phyloP scores from a whole-genome alignment of 2,888 invertebrate species.

The Torymus tubicola region DNA sequence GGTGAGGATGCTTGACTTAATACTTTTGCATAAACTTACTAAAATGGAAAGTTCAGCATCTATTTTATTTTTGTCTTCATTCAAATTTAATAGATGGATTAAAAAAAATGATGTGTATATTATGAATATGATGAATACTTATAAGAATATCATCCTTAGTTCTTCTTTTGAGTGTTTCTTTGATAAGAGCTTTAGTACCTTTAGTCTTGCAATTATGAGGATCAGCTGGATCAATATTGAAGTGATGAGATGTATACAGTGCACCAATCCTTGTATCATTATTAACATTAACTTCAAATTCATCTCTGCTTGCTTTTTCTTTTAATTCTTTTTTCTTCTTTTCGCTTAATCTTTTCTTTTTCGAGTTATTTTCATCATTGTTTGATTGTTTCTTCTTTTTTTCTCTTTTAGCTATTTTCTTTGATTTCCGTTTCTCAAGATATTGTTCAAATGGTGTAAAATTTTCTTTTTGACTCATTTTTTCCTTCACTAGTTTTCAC shows the following conservation, averaged over 20 bases:
- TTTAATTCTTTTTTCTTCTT: slow-evolving; percentile 76
- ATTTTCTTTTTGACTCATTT: slow-evolving; percentile 77
- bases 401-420: slow-evolving; percentile 83
- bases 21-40: slow-evolving; percentile 78
- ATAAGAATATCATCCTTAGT: slow-evolving; percentile 34
- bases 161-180: slow-evolving; percentile 89
- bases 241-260: slow-evolving; percentile 90
- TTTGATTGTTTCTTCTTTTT: slow-evolving; percentile 71
- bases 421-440: slow-evolving; percentile 89
- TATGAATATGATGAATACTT: slow-evolving; percentile 38
- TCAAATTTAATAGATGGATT: not conserved
- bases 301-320: slow-evolving; percentile 78
- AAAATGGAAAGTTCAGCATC: slow-evolving; percentile 84
- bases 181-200: slow-evolving; percentile 88
- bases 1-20: slow-evolving; percentile 72
- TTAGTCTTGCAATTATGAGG: slow-evolving; percentile 93
- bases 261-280: slow-evolving; percentile 91
- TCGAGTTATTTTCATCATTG: slow-evolving; percentile 76
- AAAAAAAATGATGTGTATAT: not conserved
- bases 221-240: slow-evolving; percentile 95
- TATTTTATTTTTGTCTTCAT: slow-evolving; percentile 60
- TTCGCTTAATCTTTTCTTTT: slow-evolving; percentile 80
- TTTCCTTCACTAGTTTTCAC: slow-evolving; percentile 85
- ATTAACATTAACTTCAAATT: slow-evolving; percentile 87
- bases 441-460: slow-evolving; percentile 91